Evolutionary conservation across 2,888 invertebrate species (phyloP), one percentile per base, ranked within the genome.

Genomic region (Mesopsocus fuscifrons): DNA sequence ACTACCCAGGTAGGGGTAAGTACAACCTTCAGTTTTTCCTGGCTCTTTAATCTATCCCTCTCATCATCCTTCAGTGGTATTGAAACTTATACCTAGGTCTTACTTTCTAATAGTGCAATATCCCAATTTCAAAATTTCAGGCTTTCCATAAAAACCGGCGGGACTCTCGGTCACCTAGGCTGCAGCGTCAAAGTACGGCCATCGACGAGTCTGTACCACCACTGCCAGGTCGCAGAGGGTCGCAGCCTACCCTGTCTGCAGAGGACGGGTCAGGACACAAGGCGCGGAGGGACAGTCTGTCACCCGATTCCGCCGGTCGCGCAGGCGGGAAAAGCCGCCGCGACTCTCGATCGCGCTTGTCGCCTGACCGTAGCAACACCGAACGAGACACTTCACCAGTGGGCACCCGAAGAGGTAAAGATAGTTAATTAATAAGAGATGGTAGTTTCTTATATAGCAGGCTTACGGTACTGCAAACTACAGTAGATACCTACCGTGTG

Each of bases 161-260:
- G 50, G 38, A 38, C 17, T 38, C 38, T 5, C 16, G 38, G 3
- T 48, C 49, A 18, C 75, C 77, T 34, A 68, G 83, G 43, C 64
- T 88, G 41, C 83, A 84, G 55, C 69, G 89, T 23, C 89, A 89
- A 61, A 83, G 84, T 15, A 87, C 88, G 4, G 83, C 87, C 30
- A 85, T 83, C 55, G 89, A 89, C 61, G 88, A 89, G 59, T 78
- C 80, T 32, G 69, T 82, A 42, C 82, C 82, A 1, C 76, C 76
- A 18, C 72, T 72, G 22, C n/a, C 34, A 11, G 48, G 55, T 2
- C 70, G 85, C 34, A 68, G 85, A 34, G 84, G 80, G 47, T 84
- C 83, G 2, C 84, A 88, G 47, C 85, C 87, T 2, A 60, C 61
- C 8, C 63, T 88, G 34, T 83, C 83, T 40, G 16, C 34, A 8